Evolutionary conservation across 92 coral and sea anemone species (phyloP).

Genomic region (Scolanthus callimorphus): DNA sequence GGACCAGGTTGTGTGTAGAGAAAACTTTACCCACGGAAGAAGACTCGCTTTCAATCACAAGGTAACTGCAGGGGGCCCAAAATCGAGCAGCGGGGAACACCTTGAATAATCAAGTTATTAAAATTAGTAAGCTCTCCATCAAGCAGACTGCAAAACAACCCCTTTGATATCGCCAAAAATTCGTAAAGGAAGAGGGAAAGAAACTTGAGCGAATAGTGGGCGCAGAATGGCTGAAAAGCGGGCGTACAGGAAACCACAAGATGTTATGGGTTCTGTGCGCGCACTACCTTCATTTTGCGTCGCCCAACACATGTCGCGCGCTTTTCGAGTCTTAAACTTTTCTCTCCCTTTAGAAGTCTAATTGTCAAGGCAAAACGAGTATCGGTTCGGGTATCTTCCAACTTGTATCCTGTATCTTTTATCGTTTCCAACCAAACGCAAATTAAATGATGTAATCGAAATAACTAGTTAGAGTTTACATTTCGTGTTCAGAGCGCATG

Average conservation of each 20-base stretch:
- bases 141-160: background rate
- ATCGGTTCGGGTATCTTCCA: too few relatives aligned
- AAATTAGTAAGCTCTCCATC: background rate
- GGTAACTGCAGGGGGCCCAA: background rate
- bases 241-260: background rate
- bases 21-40: background rate
- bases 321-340: too few relatives aligned
- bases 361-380: too few relatives aligned
- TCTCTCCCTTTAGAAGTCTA: too few relatives aligned
- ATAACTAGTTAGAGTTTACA: too few relatives aligned
- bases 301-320: background rate
- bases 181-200: background rate
- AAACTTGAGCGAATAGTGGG: too few relatives aligned
- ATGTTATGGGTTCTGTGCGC: background rate
- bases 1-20: too few relatives aligned
- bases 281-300: background rate
- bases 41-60: background rate
- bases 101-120: background rate
- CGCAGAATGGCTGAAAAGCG: background rate
- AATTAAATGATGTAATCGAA: too few relatives aligned
- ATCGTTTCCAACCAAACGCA: too few relatives aligned
- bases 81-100: background rate
- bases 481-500: too few relatives aligned
- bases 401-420: too few relatives aligned
- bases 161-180: background rate